Evolutionary conservation across 2,888 invertebrate genomes (phyloP), one percentile per base, ranked within the genome.

Genomic region (Caenorhabditis panamensis): DNA sequence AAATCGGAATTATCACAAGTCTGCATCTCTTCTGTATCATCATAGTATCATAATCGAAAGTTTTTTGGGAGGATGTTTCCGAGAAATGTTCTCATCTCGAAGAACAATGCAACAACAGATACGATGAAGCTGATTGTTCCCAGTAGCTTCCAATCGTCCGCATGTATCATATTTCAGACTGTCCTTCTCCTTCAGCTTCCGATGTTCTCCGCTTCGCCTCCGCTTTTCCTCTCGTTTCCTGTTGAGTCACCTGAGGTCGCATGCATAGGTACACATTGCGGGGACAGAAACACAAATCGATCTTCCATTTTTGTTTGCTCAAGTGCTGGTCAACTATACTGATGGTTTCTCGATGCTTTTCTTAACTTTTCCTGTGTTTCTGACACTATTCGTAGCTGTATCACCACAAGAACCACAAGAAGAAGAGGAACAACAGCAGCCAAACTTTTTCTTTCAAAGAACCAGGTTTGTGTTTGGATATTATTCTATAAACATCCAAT

Each of bases 271-370:
- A 76, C 67, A 76, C 67, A 76, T 62, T 62, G 67, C 41, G 53
- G 18, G 53, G 44, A 54, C 75, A 63, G 56, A 63, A 72, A 49
- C 54, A 44, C 66, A 66, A 58, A 79, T 79, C 79, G 79, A 79
- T 79, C 68, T 73, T 79, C 68, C 68, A 73, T 79, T 79, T 31
- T 68, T 79, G 73, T 79, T 79, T 79, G 79, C 79, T 73, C 58
- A 72, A 73, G 66, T 59, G 58, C 31, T 66, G 64, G 63, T 63
- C 79, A 49, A 72, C 63, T 66, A 68, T 79, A 62, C 67, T 66
- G 62, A 62, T 76, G 75, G 61, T 62, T 76, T 59, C 53, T 67
- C 61, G 61, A 76, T 76, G 75, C 54, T 53, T 61, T 31, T 61
- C 36, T 61, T 67, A 54, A 61, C 47, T 53, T 54, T 67, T 16